phyloP scores from a whole-genome alignment of 2,888 invertebrate genomes.

The Calameuta idolon region DNA sequence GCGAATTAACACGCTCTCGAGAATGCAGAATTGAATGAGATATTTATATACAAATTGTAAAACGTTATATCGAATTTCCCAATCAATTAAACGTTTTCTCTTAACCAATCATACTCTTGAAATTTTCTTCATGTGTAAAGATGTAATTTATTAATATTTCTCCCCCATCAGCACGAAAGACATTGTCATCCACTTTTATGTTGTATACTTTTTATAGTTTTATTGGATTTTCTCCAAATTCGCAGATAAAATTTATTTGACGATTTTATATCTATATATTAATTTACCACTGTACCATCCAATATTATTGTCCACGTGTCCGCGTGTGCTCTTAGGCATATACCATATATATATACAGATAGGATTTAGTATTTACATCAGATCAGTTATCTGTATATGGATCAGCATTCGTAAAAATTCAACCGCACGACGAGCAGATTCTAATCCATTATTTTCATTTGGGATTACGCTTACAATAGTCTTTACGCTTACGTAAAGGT shows the following conservation, averaged over 20 bases:
- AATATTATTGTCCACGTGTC: constrained; percentile 13
- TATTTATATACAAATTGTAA: background rate
- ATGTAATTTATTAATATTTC: too few relatives aligned
- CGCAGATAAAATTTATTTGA: background rate
- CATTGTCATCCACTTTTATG: too few relatives aligned
- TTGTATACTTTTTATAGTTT: too few relatives aligned
- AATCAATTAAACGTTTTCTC: background rate
- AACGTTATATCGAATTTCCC: background rate
- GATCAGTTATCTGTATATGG: constrained; percentile 29
- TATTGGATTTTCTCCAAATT: background rate
- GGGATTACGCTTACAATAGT: constrained; percentile 41
- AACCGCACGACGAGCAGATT: constrained; percentile 35
- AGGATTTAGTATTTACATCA: constrained; percentile 41
- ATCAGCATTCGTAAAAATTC: constrained; percentile 40
- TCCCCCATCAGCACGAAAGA: too few relatives aligned
- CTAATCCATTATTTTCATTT: constrained; percentile 41
- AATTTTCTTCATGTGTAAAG: background rate
- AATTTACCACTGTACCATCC: background rate
- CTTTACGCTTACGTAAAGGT: constrained; percentile 1
- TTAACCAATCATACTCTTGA: background rate
- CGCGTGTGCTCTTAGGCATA: constrained; percentile 25
- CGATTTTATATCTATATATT: background rate
- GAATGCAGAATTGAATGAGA: background rate
- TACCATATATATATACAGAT: background rate
- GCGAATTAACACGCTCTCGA: constrained; percentile 2